Conservation (phyloP, 2,797 vertebrate species). For the Danio aesculapii region DNA sequence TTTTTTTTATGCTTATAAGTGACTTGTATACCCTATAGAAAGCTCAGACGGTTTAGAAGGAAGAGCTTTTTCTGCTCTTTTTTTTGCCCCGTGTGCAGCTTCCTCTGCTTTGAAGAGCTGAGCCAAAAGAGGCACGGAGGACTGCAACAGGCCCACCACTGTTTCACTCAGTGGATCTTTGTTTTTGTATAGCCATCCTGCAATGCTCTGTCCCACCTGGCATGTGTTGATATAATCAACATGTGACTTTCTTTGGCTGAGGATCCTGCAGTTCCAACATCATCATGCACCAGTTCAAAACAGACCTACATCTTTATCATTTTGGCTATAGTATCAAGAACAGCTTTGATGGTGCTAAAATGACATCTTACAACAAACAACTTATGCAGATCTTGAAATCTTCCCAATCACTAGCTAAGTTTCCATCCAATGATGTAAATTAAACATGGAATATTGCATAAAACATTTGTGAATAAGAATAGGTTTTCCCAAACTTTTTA, state of each 20-base stretch:
- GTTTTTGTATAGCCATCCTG: constrained; percentile 78
- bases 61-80: constrained; percentile 66
- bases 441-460: no score
- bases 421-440: no score
- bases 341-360: constrained; percentile 68
- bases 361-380: constrained; percentile 26
- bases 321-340: constrained; percentile 71
- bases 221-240: background rate
- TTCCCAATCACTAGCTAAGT: constrained; percentile 59
- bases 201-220: constrained; percentile 76
- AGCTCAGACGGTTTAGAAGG: constrained; percentile 58
- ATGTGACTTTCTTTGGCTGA: background rate
- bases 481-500: no score
- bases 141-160: constrained; percentile 76
- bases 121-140: constrained; percentile 64
- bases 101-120: constrained; percentile 75
- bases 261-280: constrained; percentile 53
- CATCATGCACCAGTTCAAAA: constrained; percentile 71
- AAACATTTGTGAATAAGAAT: no score
- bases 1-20: background rate
- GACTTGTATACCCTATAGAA: constrained; percentile 28
- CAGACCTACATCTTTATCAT: constrained; percentile 69
- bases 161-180: constrained; percentile 79
- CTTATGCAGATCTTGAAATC: constrained; percentile 78
- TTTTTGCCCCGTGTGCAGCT: constrained; percentile 64